Evolutionary conservation across 1,140 invertebrate genomes (phyloP).

Genomic region (Bombus sibiricus): DNA sequence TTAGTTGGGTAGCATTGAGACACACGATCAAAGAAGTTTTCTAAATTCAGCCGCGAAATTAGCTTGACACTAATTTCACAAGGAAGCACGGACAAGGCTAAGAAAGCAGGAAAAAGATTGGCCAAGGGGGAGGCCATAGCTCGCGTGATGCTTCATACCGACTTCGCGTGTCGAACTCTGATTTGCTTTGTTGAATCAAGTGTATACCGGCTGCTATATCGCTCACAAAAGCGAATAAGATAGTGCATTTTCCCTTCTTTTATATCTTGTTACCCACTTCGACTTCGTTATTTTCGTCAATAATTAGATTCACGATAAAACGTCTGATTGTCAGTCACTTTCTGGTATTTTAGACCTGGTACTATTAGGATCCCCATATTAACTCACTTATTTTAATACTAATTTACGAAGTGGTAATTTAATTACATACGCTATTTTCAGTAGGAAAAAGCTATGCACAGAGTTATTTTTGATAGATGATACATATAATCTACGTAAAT

Average conservation of each 20-base stretch:
- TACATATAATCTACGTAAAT: not conserved
- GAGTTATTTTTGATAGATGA: not conserved
- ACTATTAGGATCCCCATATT: not conserved
- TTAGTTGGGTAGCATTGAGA: slow-evolving; percentile 22
- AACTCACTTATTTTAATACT: not conserved
- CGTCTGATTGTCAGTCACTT: slow-evolving; percentile 38
- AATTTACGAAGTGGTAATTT: not conserved
- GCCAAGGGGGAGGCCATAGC: slow-evolving; percentile 62
- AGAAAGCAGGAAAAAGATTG: slow-evolving; percentile 59
- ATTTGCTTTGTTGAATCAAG: slow-evolving; percentile 83
- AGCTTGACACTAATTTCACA: slow-evolving; percentile 60
- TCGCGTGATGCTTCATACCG: slow-evolving; percentile 80
- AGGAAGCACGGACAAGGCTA: slow-evolving; percentile 47
- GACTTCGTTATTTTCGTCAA: slow-evolving; percentile 60
- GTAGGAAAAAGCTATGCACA: too few relatives aligned
- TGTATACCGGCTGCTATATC: slow-evolving; percentile 68
- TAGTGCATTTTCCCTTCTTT: slow-evolving; percentile 61
- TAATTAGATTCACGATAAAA: slow-evolving; percentile 61
- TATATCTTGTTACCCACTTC: slow-evolving; percentile 47
- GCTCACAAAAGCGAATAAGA: slow-evolving; percentile 61
- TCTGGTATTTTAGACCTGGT: not conserved
- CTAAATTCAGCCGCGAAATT: slow-evolving; percentile 59
- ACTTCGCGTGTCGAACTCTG: slow-evolving; percentile 82
- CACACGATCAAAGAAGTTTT: slow-evolving; percentile 60
- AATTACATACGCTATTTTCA: too few relatives aligned